These are phyloP conservation scores for Tanypteryx hageni DNA, from an alignment of 2,888 invertebrate genomes.

Conservation along the genomic window DNA sequence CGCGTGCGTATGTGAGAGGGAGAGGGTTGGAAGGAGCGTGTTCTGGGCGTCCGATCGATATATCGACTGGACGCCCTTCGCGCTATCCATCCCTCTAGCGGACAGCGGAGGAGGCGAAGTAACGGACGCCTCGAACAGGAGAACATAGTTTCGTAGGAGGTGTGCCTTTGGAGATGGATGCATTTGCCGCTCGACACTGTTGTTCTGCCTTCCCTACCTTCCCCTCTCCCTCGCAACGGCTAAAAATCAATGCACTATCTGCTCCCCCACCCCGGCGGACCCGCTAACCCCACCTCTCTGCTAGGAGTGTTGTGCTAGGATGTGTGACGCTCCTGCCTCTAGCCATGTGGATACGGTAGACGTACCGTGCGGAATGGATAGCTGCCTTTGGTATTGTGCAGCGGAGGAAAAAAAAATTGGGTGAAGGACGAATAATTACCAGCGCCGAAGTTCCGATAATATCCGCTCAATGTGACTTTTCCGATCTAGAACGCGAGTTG, in stretches of 20 bases:
- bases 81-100: slow-evolving; percentile 47
- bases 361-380: background rate
- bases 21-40: background rate
- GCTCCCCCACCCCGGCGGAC: background rate
- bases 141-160: slow-evolving; percentile 67
- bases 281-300: background rate
- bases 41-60: slow-evolving; percentile 66
- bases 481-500: background rate
- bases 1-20: background rate
- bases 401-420: background rate
- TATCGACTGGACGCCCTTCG: slow-evolving; percentile 66
- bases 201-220: background rate
- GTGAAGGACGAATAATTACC: slow-evolving; percentile 24
- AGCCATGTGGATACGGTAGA: background rate
- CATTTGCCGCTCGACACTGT: background rate
- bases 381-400: background rate
- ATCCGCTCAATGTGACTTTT: background rate
- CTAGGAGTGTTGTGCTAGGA: background rate
- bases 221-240: background rate
- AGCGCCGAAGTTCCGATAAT: background rate
- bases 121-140: slow-evolving; percentile 68
- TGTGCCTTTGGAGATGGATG: slow-evolving; percentile 35
- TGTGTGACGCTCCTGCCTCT: background rate
- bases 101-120: slow-evolving; percentile 68
- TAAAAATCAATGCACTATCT: background rate